Evolutionary conservation across 1,140 invertebrate genomes (phyloP).

Genomic region (Ostrea edulis): DNA sequence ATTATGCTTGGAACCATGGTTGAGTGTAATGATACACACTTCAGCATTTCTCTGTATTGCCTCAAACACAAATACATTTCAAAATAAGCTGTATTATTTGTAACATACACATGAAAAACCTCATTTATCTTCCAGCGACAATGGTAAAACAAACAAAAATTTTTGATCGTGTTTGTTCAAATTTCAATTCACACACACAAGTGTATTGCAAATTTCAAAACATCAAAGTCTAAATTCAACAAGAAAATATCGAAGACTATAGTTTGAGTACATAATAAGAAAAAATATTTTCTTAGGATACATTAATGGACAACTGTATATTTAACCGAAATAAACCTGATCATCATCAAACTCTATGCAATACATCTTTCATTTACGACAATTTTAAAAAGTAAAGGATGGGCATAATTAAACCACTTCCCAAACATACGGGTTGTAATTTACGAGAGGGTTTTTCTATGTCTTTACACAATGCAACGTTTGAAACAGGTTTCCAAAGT

Average conservation of each 20-base stretch:
- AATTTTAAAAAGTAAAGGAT: too few species aligned
- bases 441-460: too few species aligned
- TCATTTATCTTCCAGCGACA: neutral
- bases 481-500: neutral
- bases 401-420: too few species aligned
- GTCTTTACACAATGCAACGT: neutral
- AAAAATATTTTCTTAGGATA: neutral
- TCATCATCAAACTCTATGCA: neutral
- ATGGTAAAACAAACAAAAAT: constrained; percentile 12
- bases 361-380: neutral
- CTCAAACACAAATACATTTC: neutral
- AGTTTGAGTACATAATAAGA: neutral
- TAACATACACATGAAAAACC: neutral
- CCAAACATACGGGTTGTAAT: too few species aligned
- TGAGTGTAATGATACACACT: neutral
- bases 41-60: neutral
- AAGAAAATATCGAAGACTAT: neutral
- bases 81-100: neutral
- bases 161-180: constrained; percentile 7
- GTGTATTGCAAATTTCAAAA: neutral
- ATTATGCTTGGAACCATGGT: neutral
- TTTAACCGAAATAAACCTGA: neutral
- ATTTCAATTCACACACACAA: neutral
- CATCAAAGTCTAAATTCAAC: constrained; percentile 5
- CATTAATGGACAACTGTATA: neutral